Evolutionary conservation across 2,113 vertebrate species (phyloP).

Genomic region (Paradoxurus hermaphroditus): DNA sequence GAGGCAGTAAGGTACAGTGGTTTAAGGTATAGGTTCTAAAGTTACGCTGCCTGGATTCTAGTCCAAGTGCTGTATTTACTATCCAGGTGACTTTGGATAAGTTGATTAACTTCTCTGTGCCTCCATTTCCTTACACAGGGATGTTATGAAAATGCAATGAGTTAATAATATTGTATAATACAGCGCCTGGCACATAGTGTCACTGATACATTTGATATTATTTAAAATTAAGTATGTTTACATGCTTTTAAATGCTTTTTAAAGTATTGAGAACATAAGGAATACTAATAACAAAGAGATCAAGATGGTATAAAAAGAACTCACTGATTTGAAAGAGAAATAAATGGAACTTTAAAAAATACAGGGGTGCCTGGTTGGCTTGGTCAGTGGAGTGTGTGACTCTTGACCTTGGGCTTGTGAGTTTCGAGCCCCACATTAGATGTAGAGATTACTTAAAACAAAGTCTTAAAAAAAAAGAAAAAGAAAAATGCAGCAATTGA

Average conservation of each 20-base stretch:
- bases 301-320: neutral
- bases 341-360: neutral
- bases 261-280: neutral
- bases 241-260: too few species aligned
- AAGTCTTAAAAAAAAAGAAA: too few species aligned
- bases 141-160: neutral
- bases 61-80: neutral
- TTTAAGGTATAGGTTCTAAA: neutral
- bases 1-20: neutral
- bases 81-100: neutral
- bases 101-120: neutral
- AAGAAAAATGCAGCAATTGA: neutral
- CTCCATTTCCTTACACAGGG: neutral
- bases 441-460: too few species aligned
- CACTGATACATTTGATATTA: neutral
- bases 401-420: too few species aligned
- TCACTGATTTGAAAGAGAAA: neutral
- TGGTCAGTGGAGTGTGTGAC: too few species aligned
- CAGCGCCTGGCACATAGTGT: neutral
- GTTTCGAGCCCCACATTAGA: too few species aligned
- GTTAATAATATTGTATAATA: neutral
- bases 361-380: too few species aligned
- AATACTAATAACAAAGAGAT: neutral
- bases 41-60: neutral
- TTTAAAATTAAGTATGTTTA: neutral